These are phyloP conservation scores for Calcarius lapponicus DNA, from an alignment of 2,797 vertebrate genomes.

Conservation along the genomic window DNA sequence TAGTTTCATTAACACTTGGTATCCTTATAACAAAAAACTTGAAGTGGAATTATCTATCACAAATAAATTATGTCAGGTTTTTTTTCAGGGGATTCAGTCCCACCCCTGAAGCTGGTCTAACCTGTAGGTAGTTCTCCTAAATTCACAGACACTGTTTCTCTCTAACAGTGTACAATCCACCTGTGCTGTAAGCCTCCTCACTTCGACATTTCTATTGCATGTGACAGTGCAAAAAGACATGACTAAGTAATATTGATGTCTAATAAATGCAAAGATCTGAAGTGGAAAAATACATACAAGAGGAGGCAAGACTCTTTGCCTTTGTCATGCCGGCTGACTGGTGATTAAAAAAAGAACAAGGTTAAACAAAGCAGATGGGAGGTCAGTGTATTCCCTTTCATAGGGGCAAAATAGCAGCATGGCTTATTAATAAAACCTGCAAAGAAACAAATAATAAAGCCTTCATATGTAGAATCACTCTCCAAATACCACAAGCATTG, in stretches of 20 bases:
- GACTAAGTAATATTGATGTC: not conserved
- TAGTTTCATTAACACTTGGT: not conserved
- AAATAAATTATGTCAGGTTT: not conserved
- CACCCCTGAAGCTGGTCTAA: not conserved
- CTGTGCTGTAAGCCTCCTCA: not conserved
- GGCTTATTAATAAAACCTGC: not conserved
- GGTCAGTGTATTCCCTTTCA: not conserved
- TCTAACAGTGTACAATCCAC: not conserved
- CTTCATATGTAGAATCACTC: not conserved
- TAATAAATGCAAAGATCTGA: not conserved
- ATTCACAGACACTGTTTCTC: not conserved
- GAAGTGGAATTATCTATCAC: not conserved
- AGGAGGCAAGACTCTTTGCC: not conserved
- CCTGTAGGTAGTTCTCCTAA: not conserved
- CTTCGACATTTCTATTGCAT: not conserved
- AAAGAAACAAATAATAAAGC: not conserved
- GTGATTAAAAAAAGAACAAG: not conserved
- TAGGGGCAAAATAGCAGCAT: not conserved
- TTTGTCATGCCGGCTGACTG: not conserved
- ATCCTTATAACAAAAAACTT: not conserved
- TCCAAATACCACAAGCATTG: not conserved
- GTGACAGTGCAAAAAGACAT: not conserved
- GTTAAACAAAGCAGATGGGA: not conserved
- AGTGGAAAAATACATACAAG: not conserved
- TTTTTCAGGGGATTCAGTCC: not conserved